Evolutionary conservation across 2,113 vertebrate species (phyloP).

Genomic region (Podarcis muralis): DNA sequence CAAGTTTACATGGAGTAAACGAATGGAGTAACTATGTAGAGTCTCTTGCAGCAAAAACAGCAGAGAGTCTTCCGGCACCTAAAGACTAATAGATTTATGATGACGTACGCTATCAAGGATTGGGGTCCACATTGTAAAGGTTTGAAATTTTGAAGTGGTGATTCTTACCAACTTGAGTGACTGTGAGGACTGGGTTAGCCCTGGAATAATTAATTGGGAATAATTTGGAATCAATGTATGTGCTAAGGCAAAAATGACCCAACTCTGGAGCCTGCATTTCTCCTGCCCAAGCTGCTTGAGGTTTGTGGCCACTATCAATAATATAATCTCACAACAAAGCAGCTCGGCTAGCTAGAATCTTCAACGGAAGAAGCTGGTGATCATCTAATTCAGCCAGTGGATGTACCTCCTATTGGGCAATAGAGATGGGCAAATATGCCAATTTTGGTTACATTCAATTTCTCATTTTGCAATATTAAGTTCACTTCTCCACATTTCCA

Average conservation of each 20-base stretch:
- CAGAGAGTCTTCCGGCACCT: not conserved
- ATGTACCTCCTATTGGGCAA: not conserved
- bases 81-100: not conserved
- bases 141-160: not conserved
- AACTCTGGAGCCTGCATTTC: not conserved
- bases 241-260: not conserved
- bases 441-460: no score
- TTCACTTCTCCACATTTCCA: no score
- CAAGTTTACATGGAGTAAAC: not conserved
- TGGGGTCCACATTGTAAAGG: no score
- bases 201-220: not conserved
- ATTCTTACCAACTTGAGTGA: not conserved
- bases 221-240: not conserved
- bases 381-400: not conserved
- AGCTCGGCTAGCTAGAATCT: not conserved
- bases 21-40: not conserved
- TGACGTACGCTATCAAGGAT: not conserved
- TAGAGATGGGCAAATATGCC: not conserved
- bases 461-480: no score
- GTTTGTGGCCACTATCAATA: not conserved
- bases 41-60: not conserved
- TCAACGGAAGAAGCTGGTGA: not conserved
- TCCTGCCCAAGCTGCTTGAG: not conserved
- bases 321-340: not conserved
- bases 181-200: not conserved